A percentile compares a stretch with the other conserved stretches of the same genome.
These are phyloP conservation scores for Paratilapia polleni DNA, from an alignment of 2,113 vertebrate species.

Conservation along the genomic window DNA sequence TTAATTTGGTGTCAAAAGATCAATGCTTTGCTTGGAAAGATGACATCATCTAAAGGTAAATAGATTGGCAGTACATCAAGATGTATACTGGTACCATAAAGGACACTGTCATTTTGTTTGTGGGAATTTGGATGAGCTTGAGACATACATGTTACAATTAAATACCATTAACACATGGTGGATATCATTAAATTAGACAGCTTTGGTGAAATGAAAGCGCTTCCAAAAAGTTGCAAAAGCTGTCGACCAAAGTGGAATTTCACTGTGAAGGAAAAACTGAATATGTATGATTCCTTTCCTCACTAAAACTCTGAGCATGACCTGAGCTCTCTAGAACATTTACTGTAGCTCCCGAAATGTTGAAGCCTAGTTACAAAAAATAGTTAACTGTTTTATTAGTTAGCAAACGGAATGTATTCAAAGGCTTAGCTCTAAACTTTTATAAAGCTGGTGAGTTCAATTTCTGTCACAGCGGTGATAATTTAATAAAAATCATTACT, in stretches of 20 bases:
- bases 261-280: not conserved
- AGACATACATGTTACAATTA: not conserved
- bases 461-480: too few species aligned
- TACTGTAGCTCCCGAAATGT: too few species aligned
- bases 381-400: not conserved
- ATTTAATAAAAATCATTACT: too few species aligned
- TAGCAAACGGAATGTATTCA: not conserved
- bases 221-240: not conserved
- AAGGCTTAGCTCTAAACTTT: too few species aligned
- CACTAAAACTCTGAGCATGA: not conserved
- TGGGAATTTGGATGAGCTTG: not conserved
- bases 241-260: not conserved
- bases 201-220: not conserved
- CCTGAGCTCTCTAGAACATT: too few species aligned
- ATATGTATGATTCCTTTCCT: not conserved
- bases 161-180: not conserved
- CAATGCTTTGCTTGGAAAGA: not conserved
- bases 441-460: too few species aligned
- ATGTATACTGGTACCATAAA: not conserved
- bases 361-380: not conserved
- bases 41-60: not conserved
- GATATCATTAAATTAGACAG: not conserved
- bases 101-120: not conserved
- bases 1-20: accelerated
- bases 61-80: not conserved